Evolutionary conservation across 2,113 vertebrate species (phyloP), one percentile per base, ranked within the genome.

Genomic region (Petromus typicus): DNA sequence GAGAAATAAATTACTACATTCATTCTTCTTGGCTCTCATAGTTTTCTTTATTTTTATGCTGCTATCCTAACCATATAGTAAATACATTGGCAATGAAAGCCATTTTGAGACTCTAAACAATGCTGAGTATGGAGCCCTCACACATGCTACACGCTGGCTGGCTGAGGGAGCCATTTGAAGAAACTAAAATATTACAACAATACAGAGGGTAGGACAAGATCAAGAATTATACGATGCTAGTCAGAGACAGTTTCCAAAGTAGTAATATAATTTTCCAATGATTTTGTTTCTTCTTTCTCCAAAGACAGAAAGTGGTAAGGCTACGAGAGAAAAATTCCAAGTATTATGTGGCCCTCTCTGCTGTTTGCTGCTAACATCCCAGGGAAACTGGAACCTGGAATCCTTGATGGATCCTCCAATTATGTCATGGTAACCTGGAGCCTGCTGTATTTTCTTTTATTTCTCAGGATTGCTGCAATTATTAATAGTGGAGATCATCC

Each of bases 401-500:
- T 93, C 61, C 61, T 90, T 63, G 64, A 51, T 67, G 57, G 54
- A 9, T 54, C 48, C 32, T 95, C 73, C 64, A 92, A 45, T 80
- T 80, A 78, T 66, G 81, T n/a, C 32, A 48, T 54, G 40, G 61
- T 79, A 90, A 57, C 87, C 89, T 90, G 82, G 81, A 93, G 34
- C 64, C 43, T 84, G 66, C 64, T 89, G 64, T 93, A 76, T 96
- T 96, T 95, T 91, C 61, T 96, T 95, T 94, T 93, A 93, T 94
- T 95, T 14, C 93, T 95, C 95, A 93, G 61, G 92, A 90, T 91
- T 78, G 54, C 25, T 89, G 25, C 78, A 61, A 84, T 95, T 93
- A 96, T 97, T 95, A 94, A 93, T 76, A 96, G 80, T 93, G 84
- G 89, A 95, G 81, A 93, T 96, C 82, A 93, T 96, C 93, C 93